phyloP scores from a whole-genome alignment of 2,797 vertebrate species.

The Macropus fuliginosus region DNA sequence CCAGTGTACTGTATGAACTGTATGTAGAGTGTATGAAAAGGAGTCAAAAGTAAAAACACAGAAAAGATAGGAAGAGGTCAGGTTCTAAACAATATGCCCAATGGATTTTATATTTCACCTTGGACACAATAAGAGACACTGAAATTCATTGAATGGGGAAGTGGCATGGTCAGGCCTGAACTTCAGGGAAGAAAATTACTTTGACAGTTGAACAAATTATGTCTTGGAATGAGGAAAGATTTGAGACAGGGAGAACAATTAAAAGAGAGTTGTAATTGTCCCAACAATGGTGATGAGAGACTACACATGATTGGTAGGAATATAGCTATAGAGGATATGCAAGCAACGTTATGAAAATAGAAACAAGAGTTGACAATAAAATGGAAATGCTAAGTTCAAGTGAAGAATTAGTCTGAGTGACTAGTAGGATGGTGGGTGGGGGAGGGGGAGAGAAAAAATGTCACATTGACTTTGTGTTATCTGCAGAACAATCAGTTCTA shows the following conservation, averaged over 20 bases:
- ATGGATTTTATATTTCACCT: neutral
- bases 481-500: neutral
- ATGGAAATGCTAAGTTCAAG: neutral
- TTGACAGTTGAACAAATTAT: neutral
- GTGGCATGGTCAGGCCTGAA: neutral
- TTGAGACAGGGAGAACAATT: neutral
- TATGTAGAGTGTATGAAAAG: no score
- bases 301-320: no score
- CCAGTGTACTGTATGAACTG: no score
- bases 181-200: neutral
- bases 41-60: neutral
- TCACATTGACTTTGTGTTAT: neutral
- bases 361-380: neutral
- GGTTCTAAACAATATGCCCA: neutral
- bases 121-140: neutral
- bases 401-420: neutral
- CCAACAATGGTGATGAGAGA: neutral
- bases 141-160: neutral
- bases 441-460: neutral
- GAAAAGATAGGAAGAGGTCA: neutral
- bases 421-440: neutral
- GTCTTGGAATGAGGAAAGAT: neutral
- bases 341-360: neutral
- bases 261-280: neutral
- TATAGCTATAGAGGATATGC: neutral